Conservation (phyloP, 2,888 invertebrate species). For the Schizotus pectinicornis region DNA sequence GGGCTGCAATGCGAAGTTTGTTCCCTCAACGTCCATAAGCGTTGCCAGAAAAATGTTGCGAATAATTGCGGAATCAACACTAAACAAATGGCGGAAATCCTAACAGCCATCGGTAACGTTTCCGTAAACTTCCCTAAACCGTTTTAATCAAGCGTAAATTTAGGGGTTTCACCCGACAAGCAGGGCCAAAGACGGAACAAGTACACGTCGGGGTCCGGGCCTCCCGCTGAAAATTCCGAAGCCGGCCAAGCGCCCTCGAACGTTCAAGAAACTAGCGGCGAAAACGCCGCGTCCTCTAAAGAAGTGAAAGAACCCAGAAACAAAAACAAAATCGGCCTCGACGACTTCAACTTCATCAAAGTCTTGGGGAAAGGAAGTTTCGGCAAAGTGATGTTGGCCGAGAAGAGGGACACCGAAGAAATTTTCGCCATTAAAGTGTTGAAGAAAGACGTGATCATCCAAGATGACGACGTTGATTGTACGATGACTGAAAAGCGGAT, state of each 20-base stretch:
- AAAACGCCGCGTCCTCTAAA: background rate
- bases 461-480: constrained; percentile 99
- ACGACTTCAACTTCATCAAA: constrained; percentile 97
- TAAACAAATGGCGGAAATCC: constrained; percentile 93
- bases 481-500: constrained; percentile 99
- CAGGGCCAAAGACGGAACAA: constrained; percentile 71
- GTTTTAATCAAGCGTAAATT: constrained; percentile 11
- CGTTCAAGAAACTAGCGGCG: background rate
- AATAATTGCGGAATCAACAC: constrained; percentile 99
- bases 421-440: constrained; percentile 87
- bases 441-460: constrained; percentile 97
- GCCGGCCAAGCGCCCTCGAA: constrained; percentile 34
- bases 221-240: constrained; percentile 46
- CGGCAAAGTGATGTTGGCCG: constrained; percentile 98
- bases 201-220: constrained; percentile 50
- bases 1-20: constrained; percentile 97
- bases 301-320: constrained; percentile 6
- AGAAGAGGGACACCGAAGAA: constrained; percentile 91
- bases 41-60: constrained; percentile 98
- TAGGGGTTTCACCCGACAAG: constrained; percentile 79
- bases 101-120: constrained; percentile 78
- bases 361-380: constrained; percentile 99
- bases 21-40: constrained; percentile 96
- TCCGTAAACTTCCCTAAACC: too few relatives aligned
- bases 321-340: constrained; percentile 69